These are phyloP conservation scores for Nomada goodeniana DNA, from an alignment of 2,888 invertebrate genomes.

Conservation along the genomic window DNA sequence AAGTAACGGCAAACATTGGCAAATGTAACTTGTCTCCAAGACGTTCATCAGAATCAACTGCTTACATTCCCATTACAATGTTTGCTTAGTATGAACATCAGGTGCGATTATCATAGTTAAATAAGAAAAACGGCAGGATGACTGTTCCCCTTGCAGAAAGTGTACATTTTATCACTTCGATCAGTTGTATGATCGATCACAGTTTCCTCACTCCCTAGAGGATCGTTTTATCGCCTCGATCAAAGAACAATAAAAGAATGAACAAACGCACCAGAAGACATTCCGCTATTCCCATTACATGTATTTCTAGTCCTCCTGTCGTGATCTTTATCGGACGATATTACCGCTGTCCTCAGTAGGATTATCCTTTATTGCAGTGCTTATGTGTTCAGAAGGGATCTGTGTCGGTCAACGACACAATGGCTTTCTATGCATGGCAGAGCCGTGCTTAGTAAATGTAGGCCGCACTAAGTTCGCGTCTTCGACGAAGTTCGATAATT, in stretches of 20 bases:
- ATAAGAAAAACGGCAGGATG: background rate
- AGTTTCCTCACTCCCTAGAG: background rate
- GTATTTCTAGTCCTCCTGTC: background rate
- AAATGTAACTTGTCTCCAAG: background rate
- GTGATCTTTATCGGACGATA: constrained; percentile 49
- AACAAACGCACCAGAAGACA: background rate
- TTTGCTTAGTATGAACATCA: background rate
- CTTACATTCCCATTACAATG: background rate
- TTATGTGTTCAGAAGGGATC: constrained; percentile 27
- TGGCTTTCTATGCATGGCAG: constrained; percentile 14
- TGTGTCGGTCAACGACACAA: constrained; percentile 31
- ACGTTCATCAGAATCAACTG: background rate
- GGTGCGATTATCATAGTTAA: background rate
- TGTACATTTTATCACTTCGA: background rate
- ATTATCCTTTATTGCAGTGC: constrained; percentile 61
- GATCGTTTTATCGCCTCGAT: constrained; percentile 5
- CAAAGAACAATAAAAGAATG: constrained; percentile 34
- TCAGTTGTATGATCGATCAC: background rate
- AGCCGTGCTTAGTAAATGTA: constrained; percentile 18
- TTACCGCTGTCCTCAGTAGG: constrained; percentile 58
- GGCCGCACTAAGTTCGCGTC: background rate
- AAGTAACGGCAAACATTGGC: background rate
- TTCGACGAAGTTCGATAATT: constrained; percentile 22
- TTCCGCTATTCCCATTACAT: constrained; percentile 13
- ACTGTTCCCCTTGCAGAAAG: background rate